phyloP scores from a whole-genome alignment of 2,888 invertebrate species.

The Imbricaverruca yamaguchii region DNA sequence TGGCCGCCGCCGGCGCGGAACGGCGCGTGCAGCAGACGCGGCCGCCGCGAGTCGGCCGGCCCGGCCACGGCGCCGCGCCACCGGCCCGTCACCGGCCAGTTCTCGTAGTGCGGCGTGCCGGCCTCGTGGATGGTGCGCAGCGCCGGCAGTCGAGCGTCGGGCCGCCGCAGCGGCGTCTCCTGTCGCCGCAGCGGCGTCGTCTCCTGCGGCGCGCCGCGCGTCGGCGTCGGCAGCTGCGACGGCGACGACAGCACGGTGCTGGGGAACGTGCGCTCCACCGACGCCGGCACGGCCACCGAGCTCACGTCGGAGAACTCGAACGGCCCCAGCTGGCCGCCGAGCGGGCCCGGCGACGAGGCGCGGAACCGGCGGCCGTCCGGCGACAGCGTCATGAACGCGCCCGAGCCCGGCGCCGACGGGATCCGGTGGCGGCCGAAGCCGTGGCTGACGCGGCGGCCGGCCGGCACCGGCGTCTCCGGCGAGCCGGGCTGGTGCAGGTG shows the following conservation, averaged over 20 bases:
- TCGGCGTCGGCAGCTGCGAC: background rate
- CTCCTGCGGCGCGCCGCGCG: background rate
- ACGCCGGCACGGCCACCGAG: constrained; percentile 36
- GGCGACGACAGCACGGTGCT: constrained; percentile 35
- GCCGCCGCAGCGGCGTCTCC: constrained; percentile 40
- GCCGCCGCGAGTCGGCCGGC: constrained; percentile 37
- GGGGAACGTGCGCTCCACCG: constrained; percentile 37
- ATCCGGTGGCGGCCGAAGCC: constrained; percentile 33
- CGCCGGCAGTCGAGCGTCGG: constrained; percentile 64
- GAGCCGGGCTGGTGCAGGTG: background rate
- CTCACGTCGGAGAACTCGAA: constrained; percentile 36
- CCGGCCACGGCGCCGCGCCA: constrained; percentile 27
- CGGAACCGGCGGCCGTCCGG: constrained; percentile 35
- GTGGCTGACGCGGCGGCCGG: background rate
- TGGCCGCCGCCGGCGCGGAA: constrained; percentile 51
- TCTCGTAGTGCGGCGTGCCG: constrained; percentile 43
- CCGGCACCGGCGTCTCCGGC: background rate
- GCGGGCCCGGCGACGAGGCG: constrained; percentile 37
- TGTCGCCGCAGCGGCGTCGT: background rate
- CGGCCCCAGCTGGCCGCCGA: constrained; percentile 32
- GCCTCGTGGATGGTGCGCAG: constrained; percentile 57
- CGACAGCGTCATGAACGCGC: constrained; percentile 29
- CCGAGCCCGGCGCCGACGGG: constrained; percentile 24
- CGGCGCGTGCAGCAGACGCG: constrained; percentile 51
- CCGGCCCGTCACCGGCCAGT: constrained; percentile 48